Percentiles rank a stretch among this genome's conserved stretches.
These are phyloP conservation scores for Scaptodrosophila latifasciaeformis DNA, from an alignment of 2,888 invertebrate species.

Conservation along the genomic window DNA sequence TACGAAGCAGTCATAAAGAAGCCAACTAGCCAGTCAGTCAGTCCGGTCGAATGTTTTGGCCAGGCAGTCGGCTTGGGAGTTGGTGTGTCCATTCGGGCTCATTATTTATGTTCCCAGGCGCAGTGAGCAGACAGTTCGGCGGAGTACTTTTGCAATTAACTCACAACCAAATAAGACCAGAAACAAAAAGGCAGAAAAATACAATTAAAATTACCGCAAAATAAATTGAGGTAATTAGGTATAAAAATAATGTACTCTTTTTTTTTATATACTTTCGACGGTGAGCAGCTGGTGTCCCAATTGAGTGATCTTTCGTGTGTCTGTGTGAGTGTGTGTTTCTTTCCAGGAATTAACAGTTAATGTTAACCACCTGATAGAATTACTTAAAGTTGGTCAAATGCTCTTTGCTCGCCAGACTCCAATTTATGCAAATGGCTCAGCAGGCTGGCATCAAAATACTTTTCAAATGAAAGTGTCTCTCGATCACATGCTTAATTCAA, in stretches of 20 bases:
- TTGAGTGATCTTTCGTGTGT: no score
- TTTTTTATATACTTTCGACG: not conserved
- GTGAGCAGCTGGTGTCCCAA: not conserved
- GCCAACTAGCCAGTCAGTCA: no score
- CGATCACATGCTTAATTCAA: no score
- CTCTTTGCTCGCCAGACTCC: no score
- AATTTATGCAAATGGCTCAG: not conserved
- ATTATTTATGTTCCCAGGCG: slow-evolving; percentile 1
- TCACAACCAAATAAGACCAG: no score
- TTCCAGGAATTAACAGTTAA: no score
- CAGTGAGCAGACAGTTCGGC: not conserved
- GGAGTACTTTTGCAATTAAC: slow-evolving; percentile 16
- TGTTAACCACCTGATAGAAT: slow-evolving; percentile 3
- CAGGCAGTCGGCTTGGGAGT: no score
- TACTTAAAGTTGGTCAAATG: no score
- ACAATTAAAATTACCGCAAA: slow-evolving; percentile 62
- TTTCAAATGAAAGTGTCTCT: no score
- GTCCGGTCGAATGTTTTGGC: no score
- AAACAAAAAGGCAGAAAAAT: slow-evolving; percentile 30
- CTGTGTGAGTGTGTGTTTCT: no score
- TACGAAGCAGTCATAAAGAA: slow-evolving; percentile 8
- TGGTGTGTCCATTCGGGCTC: no score
- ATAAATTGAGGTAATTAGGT: slow-evolving; percentile 72
- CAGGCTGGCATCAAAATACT: not conserved
- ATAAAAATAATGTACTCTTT: slow-evolving; percentile 72